phyloP scores from a whole-genome alignment of 2,888 invertebrate genomes.

The Andricus quercusramuli region DNA sequence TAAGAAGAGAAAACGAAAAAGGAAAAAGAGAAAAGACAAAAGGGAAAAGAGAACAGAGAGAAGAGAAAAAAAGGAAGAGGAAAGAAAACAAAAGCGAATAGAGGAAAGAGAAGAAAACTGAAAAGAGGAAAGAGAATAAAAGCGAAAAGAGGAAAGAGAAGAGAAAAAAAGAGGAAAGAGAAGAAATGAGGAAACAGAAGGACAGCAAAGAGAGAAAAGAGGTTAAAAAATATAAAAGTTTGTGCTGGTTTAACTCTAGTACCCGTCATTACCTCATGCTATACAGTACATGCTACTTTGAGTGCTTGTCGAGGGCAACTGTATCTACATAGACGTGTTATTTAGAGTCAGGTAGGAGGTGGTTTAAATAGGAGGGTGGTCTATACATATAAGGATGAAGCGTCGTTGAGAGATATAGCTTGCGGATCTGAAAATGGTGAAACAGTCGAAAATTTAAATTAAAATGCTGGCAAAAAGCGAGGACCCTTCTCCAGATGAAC shows the following conservation, averaged over 20 bases:
- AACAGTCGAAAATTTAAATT: neutral
- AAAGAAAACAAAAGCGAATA: no score
- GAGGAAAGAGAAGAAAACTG: no score
- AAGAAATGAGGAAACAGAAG: no score
- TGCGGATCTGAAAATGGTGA: neutral
- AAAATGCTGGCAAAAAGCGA: neutral
- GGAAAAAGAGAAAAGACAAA: no score
- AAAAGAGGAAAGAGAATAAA: no score
- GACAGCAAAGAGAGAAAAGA: no score
- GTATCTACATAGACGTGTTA: constrained; percentile 17
- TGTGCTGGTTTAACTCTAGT: constrained; percentile 16
- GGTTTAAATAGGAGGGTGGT: constrained; percentile 55
- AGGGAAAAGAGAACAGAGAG: no score
- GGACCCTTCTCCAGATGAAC: neutral
- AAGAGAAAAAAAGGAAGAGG: no score
- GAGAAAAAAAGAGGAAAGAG: no score
- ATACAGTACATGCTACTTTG: constrained; percentile 13
- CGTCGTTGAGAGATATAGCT: constrained; percentile 60
- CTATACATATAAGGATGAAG: constrained; percentile 64
- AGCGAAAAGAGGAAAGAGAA: no score
- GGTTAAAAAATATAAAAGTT: constrained; percentile 9
- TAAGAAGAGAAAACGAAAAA: no score
- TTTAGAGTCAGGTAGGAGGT: constrained; percentile 44
- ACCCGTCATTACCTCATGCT: constrained; percentile 19
- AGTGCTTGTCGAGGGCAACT: constrained; percentile 35